phyloP scores from a whole-genome alignment of 2,113 vertebrate species.

The Oncorhynchus clarkii region DNA sequence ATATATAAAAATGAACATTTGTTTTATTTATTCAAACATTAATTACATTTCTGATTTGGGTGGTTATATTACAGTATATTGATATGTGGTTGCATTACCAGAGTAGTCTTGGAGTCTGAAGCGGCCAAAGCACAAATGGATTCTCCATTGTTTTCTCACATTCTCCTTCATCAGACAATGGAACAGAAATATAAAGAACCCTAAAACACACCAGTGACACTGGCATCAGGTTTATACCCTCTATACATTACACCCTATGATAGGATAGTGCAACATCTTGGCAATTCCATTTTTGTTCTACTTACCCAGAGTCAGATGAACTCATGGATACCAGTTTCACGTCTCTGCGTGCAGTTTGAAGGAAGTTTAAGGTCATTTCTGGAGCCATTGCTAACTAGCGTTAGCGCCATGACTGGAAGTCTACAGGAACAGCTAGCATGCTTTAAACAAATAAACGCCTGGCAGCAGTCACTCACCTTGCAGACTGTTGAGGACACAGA shows the following conservation, averaged over 20 bases:
- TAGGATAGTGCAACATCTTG: too few relatives aligned
- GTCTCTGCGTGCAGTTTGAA: too few relatives aligned
- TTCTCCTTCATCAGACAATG: slow-evolving; percentile 90
- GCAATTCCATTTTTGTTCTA: too few relatives aligned
- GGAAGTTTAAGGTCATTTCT: too few relatives aligned
- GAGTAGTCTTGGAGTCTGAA: slow-evolving; percentile 77
- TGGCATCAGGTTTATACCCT: not conserved
- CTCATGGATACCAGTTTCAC: too few relatives aligned
- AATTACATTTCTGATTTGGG: too few relatives aligned
- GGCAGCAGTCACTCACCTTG: slow-evolving; percentile 74
- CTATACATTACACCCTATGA: not conserved
- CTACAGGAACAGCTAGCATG: not conserved
- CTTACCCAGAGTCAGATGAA: too few relatives aligned
- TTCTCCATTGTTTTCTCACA: slow-evolving; percentile 81
- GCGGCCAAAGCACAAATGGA: slow-evolving; percentile 77
- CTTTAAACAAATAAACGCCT: too few relatives aligned
- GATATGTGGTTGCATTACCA: slow-evolving; percentile 64
- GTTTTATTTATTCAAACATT: too few relatives aligned
- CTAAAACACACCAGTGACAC: slow-evolving; percentile 58
- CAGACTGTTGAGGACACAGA: slow-evolving; percentile 83
- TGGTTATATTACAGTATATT: too few relatives aligned
- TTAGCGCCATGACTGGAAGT: not conserved
- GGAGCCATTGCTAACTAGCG: not conserved
- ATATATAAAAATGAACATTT: too few relatives aligned
- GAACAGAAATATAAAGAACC: slow-evolving; percentile 88